Evolutionary conservation across 2,113 vertebrate species (phyloP).

Genomic region (Gnathochromis pfefferi): DNA sequence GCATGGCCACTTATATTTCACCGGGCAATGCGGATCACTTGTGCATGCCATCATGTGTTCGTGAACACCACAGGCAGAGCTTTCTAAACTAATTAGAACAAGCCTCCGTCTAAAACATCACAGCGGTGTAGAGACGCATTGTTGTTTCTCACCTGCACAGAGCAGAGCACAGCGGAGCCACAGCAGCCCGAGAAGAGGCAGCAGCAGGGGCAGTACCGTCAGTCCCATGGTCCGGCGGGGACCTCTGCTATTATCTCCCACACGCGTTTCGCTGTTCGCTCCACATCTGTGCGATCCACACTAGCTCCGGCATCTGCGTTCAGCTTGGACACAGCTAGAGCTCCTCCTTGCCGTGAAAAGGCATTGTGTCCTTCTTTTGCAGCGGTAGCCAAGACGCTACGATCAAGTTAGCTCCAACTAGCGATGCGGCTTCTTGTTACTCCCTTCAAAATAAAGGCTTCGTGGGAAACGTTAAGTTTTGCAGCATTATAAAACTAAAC

Average conservation of each 20-base stretch:
- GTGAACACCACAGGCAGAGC: not conserved
- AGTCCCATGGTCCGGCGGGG: conserved; percentile 38
- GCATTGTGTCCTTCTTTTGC: conserved; percentile 38
- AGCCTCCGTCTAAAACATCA: not conserved
- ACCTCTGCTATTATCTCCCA: conserved; percentile 1
- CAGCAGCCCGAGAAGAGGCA: conserved; percentile 42
- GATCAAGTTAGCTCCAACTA: not conserved
- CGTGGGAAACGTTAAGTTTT: not conserved
- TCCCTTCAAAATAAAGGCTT: conserved; percentile 24
- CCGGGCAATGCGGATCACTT: not conserved
- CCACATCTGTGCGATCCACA: not conserved
- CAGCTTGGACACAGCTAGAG: not conserved
- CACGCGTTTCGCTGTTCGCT: not conserved
- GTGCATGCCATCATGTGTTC: fast-evolving
- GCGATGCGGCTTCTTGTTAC: fast-evolving
- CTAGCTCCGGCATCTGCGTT: not conserved
- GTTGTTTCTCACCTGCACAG: conserved; percentile 56
- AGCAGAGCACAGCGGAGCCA: conserved; percentile 35
- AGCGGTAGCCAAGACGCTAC: not conserved
- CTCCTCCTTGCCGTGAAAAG: not conserved
- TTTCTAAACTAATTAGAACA: not conserved
- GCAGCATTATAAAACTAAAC: not conserved
- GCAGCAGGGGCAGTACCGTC: not conserved
- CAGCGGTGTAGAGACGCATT: not conserved
- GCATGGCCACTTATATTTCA: not conserved